These are phyloP conservation scores for Xanthorhoe spadicearia DNA, from an alignment of 2,888 invertebrate genomes.

Conservation along the genomic window DNA sequence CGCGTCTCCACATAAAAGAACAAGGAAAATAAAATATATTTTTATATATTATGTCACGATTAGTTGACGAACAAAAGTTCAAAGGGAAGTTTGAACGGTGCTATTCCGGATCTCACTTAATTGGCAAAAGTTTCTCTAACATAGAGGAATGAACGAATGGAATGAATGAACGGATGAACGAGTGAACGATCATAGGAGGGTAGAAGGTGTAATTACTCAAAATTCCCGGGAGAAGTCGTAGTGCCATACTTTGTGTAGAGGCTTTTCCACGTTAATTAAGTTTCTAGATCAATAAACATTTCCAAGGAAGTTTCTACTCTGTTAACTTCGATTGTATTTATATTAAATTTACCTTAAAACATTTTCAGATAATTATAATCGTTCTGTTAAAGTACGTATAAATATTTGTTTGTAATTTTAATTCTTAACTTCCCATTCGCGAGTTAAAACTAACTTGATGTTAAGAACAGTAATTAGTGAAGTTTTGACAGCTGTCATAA, in stretches of 20 bases:
- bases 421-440: slow-evolving; percentile 1
- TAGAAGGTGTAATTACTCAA: slow-evolving; percentile 66
- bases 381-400: neutral
- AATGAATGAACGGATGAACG: slow-evolving; percentile 58
- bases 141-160: slow-evolving; percentile 56
- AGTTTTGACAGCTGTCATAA: slow-evolving; percentile 60
- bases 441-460: slow-evolving; percentile 47
- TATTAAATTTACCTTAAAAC: neutral
- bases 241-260: slow-evolving; percentile 26
- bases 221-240: slow-evolving; percentile 57
- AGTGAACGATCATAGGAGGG: slow-evolving; percentile 63
- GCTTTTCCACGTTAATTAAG: slow-evolving; percentile 31
- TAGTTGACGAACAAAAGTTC: slow-evolving; percentile 62
- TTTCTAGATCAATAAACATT: slow-evolving; percentile 31
- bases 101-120: slow-evolving; percentile 59
- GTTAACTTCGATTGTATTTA: slow-evolving; percentile 15
- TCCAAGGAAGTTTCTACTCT: neutral
- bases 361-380: neutral
- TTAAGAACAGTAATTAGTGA: slow-evolving; percentile 55
- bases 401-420: neutral
- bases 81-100: slow-evolving; percentile 58
- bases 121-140: slow-evolving; percentile 63
- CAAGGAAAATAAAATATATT: slow-evolving; percentile 50
- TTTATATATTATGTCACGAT: slow-evolving; percentile 57
- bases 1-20: slow-evolving; percentile 44